Evolutionary conservation across 2,888 invertebrate genomes (phyloP).

Genomic region (Acleris literana): DNA sequence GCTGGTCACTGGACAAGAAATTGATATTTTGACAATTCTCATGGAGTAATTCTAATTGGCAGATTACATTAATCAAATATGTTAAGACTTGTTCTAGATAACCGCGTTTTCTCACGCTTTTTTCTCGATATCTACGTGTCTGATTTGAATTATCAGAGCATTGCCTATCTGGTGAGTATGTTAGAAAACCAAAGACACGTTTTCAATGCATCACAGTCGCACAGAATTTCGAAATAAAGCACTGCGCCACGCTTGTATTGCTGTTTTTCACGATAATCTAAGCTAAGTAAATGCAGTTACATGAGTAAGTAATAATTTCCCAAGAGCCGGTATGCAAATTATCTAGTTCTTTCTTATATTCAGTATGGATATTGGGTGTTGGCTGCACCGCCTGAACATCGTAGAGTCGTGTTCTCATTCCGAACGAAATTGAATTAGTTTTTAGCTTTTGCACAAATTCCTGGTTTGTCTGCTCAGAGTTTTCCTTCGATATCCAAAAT

Average conservation of each 20-base stretch:
- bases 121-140: not conserved
- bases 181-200: not conserved
- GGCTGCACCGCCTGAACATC: slow-evolving; percentile 17
- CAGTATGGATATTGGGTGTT: slow-evolving; percentile 27
- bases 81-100: not conserved
- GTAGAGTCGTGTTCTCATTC: slow-evolving; percentile 32
- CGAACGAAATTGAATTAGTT: slow-evolving; percentile 36
- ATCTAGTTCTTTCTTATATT: slow-evolving; percentile 8
- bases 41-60: not conserved
- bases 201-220: slow-evolving; percentile 4
- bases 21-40: too few relatives aligned
- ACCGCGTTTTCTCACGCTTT: slow-evolving; percentile 11
- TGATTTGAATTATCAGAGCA: slow-evolving; percentile 14
- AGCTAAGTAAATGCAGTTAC: too few relatives aligned
- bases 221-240: slow-evolving; percentile 4
- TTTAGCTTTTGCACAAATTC: slow-evolving; percentile 31
- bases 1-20: too few relatives aligned
- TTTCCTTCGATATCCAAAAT: slow-evolving; percentile 21
- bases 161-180: slow-evolving; percentile 6
- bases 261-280: too few relatives aligned
- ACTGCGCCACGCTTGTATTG: too few relatives aligned
- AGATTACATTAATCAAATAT: not conserved
- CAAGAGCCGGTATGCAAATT: too few relatives aligned
- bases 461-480: slow-evolving; percentile 15
- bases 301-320: too few relatives aligned